Evolutionary conservation across 2,797 vertebrate species (phyloP), one percentile per base, ranked within the genome.

Genomic region (Nothura maculosa): DNA sequence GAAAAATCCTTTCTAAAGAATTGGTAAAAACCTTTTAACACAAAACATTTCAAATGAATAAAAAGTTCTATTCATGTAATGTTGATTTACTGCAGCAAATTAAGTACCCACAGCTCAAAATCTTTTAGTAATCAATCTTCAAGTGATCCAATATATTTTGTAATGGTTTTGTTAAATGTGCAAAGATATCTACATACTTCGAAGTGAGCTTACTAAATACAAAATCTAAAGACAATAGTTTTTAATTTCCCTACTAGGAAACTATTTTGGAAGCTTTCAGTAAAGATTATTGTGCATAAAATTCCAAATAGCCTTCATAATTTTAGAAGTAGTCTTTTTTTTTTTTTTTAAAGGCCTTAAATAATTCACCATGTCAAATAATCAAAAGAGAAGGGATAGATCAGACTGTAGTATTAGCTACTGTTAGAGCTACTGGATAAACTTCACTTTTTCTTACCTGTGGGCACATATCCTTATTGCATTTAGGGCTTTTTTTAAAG

Each of bases 391-490:
- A 9, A 10, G 21, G 42, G 25, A 52, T 22, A 15, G 16, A 61
- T 55, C 34, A 34, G 28, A 40, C 3, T 67, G 22, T 54, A 67
- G 1, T 63, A 47, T 63, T 63, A 78, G 10, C 48, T 34, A 75
- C 4, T 34, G 24, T 61, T 20, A 36, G 30, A 64, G 3, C 40
- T 50, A 13, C 34, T 50, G 28, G 6, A 70, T 80, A 75, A 76
- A 61, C 8, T 70, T 55, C 43, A 63, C 8, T 55, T 80, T 64
- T 24, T 55, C 6, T 43, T 84, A 42, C 11, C 3, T 72, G 27
- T 12, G 24, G 15, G 48, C 27, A 18, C 0, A 2, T 55, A 18
- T 55, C n/a, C 24, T 10, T 0, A 2, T 24, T 43, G 27, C 20
- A 62, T 54, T 70, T 38, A 36, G 38, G 34, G 14, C 32, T 47